Conservation (phyloP, 53 echinoderm and acorn worm species). For the Glandiceps talaboti region DNA sequence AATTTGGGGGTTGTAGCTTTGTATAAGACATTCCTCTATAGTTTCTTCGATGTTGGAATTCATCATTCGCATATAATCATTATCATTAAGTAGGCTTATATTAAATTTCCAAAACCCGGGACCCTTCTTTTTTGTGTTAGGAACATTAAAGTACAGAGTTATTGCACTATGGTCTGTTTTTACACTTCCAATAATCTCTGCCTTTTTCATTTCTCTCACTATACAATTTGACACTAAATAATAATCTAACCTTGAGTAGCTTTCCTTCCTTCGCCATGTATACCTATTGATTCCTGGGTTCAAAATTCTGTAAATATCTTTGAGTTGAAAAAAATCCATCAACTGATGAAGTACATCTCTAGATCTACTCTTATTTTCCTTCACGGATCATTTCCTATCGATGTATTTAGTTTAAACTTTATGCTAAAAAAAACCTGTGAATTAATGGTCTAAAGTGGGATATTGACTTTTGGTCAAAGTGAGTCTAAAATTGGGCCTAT, state of each 20-base stretch:
- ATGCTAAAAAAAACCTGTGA: too few species aligned
- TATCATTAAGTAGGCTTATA: background rate
- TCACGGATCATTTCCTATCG: background rate
- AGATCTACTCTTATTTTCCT: background rate
- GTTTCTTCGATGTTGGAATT: background rate
- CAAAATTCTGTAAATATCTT: background rate
- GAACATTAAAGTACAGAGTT: background rate
- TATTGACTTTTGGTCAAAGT: too few species aligned
- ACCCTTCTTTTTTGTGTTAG: background rate
- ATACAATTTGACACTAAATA: background rate
- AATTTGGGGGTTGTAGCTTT: background rate
- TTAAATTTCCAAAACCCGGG: background rate
- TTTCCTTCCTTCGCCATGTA: background rate
- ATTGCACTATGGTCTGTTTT: background rate
- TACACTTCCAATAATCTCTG: background rate
- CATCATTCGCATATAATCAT: background rate
- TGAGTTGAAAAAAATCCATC: background rate
- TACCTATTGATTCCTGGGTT: background rate
- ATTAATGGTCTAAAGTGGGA: too few species aligned
- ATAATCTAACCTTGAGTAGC: background rate
- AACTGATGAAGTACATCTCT: background rate
- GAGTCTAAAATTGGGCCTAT: too few species aligned
- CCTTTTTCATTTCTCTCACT: background rate
- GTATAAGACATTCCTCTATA: background rate
- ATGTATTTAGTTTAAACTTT: too few species aligned